These are phyloP conservation scores for Drosophila littoralis DNA, from an alignment of 1,140 invertebrate species.

Conservation along the genomic window DNA sequence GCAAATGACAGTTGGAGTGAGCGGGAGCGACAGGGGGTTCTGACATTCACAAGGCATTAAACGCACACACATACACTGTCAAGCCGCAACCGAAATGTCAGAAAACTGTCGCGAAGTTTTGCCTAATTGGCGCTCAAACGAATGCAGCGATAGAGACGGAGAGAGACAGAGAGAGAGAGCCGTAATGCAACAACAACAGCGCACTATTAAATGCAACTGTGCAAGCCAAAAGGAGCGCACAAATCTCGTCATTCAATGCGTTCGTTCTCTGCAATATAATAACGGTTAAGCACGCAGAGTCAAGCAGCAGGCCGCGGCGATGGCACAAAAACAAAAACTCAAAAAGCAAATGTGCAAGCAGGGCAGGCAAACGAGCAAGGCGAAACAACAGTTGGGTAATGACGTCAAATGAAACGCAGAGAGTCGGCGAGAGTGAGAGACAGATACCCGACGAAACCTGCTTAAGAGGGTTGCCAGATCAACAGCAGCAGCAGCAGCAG, in stretches of 20 bases:
- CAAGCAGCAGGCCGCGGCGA: neutral
- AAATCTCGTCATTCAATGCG: slow-evolving; percentile 30
- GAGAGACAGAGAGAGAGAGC: slow-evolving; percentile 2
- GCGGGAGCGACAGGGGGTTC: slow-evolving; percentile 1
- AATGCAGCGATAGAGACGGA: slow-evolving; percentile 11
- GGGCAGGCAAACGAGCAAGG: slow-evolving; percentile 36
- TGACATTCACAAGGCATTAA: neutral
- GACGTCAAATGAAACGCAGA: slow-evolving; percentile 44
- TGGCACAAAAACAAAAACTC: slow-evolving; percentile 2
- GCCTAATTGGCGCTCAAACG: slow-evolving; percentile 44
- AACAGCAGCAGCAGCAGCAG: slow-evolving; percentile 4
- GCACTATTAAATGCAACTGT: slow-evolving; percentile 20
- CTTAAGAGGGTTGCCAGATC: slow-evolving; percentile 41
- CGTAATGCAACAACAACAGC: neutral
- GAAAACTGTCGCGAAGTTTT: slow-evolving; percentile 47
- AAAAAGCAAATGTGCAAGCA: slow-evolving; percentile 22
- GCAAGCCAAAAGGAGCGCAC: slow-evolving; percentile 10
- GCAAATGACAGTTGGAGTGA: slow-evolving; percentile 28
- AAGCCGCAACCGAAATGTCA: slow-evolving; percentile 47
- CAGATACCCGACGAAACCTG: neutral
- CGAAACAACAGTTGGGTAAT: slow-evolving; percentile 51
- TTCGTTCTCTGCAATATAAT: slow-evolving; percentile 38
- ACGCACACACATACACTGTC: slow-evolving; percentile 25
- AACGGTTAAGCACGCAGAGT: slow-evolving; percentile 48
- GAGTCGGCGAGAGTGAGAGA: slow-evolving; percentile 3